A percentile compares a stretch with the other conserved stretches of the same genome.
Conservation (phyloP, 2,888 invertebrate genomes). For the Cordilura impudica region DNA sequence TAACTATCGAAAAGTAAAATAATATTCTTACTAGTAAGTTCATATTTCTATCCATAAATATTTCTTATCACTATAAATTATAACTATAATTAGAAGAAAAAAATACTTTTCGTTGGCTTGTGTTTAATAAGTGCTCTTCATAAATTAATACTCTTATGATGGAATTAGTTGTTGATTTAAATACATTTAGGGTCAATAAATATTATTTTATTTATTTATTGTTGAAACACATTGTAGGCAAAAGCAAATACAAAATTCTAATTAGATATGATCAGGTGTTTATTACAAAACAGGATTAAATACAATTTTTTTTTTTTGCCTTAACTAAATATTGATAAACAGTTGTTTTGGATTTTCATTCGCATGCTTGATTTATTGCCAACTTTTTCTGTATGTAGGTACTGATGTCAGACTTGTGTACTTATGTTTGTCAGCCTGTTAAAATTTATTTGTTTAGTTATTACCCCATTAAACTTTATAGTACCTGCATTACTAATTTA, state of each 20-base stretch:
- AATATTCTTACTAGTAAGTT: too few relatives aligned
- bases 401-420: background rate
- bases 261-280: slow-evolving; percentile 48
- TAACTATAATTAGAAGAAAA: too few relatives aligned
- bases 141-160: slow-evolving; percentile 46
- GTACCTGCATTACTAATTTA: slow-evolving; percentile 57
- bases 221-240: background rate
- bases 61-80: too few relatives aligned
- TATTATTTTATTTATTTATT: slow-evolving; percentile 27
- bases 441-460: slow-evolving; percentile 36
- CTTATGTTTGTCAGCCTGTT: background rate
- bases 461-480: slow-evolving; percentile 62
- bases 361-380: slow-evolving; percentile 20
- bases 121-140: too few relatives aligned
- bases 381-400: background rate
- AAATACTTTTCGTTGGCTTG: too few relatives aligned
- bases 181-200: slow-evolving; percentile 41
- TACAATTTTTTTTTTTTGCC: background rate
- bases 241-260: background rate
- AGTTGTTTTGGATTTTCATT: background rate
- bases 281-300: slow-evolving; percentile 51
- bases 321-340: background rate
- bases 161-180: slow-evolving; percentile 38
- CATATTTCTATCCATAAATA: too few relatives aligned
- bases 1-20: too few relatives aligned